A percentile compares a stretch with the other conserved stretches of the same genome.
Conservation (phyloP, 2,888 invertebrate genomes). For the Euspilapteryx auroguttella region DNA sequence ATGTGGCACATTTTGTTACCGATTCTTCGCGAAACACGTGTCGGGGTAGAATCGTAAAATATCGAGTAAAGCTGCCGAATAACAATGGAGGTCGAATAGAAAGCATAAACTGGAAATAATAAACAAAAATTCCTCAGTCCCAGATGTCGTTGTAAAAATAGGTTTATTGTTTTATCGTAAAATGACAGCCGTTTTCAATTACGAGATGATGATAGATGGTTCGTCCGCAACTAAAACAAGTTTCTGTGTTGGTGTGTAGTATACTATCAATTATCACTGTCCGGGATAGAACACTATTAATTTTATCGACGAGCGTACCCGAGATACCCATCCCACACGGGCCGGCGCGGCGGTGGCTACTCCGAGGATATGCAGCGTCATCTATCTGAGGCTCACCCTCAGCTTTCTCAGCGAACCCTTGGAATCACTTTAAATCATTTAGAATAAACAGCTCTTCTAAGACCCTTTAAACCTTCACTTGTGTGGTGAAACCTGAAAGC, state of each 20-base stretch:
- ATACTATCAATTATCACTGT: constrained; percentile 36
- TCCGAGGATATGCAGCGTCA: constrained; percentile 39
- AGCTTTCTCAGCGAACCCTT: constrained; percentile 17
- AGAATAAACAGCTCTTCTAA: constrained; percentile 45
- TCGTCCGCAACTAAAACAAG: constrained; percentile 36
- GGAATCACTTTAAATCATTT: constrained; percentile 40
- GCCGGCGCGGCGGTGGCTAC: too few species aligned
- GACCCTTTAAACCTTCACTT: background rate
- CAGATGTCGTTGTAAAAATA: constrained; percentile 13
- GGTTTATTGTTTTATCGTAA: constrained; percentile 25
- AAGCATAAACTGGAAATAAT: constrained; percentile 13
- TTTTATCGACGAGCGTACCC: constrained; percentile 27
- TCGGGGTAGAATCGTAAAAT: constrained; percentile 23
- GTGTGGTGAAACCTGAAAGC: background rate
- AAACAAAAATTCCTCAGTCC: constrained; percentile 8
- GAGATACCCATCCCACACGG: constrained; percentile 15
- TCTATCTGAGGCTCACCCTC: constrained; percentile 29
- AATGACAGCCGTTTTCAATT: constrained; percentile 42
- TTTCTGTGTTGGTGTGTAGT: constrained; percentile 12
- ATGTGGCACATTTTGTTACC: constrained; percentile 42
- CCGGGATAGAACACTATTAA: constrained; percentile 33
- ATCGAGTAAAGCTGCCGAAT: background rate
- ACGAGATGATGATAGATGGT: constrained; percentile 40
- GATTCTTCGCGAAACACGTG: constrained; percentile 45
- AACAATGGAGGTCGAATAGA: constrained; percentile 10